Evolutionary conservation across 2,888 invertebrate genomes (phyloP).

Genomic region (Xanthorhoe designata): DNA sequence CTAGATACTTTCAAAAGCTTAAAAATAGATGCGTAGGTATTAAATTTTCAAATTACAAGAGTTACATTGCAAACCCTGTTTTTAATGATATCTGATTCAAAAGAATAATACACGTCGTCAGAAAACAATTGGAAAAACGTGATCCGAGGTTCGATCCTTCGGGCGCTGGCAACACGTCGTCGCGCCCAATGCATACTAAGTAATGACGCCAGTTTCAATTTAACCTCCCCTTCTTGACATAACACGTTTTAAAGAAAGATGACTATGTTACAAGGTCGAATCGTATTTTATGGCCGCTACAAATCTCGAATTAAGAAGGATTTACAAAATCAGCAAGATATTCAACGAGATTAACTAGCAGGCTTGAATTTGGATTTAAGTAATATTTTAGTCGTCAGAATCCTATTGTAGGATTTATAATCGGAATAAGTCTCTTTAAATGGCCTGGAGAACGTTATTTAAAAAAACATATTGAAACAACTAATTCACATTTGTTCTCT

Average conservation of each 20-base stretch:
- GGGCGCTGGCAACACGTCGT: slow-evolving; percentile 74
- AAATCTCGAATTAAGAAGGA: neutral
- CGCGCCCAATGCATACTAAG: slow-evolving; percentile 83
- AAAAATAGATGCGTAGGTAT: no score
- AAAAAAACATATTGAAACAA: neutral
- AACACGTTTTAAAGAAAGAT: slow-evolving; percentile 57
- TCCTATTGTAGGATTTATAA: no score
- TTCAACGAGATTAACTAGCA: neutral
- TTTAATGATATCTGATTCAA: slow-evolving; percentile 73
- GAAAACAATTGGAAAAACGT: slow-evolving; percentile 84
- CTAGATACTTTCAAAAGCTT: no score
- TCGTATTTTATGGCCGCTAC: neutral
- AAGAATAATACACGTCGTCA: slow-evolving; percentile 84
- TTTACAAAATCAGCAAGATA: neutral
- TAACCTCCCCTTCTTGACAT: slow-evolving; percentile 68
- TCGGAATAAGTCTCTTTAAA: no score
- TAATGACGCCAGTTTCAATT: slow-evolving; percentile 80
- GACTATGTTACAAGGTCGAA: slow-evolving; percentile 24
- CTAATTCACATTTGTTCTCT: neutral
- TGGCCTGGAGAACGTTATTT: neutral
- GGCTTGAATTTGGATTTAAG: no score
- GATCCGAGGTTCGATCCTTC: slow-evolving; percentile 71
- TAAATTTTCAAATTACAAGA: neutral
- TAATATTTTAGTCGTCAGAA: no score
- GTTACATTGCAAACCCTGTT: neutral